Evolutionary conservation across 2,888 invertebrate genomes (phyloP).

Genomic region (Chrysodeixis includens): DNA sequence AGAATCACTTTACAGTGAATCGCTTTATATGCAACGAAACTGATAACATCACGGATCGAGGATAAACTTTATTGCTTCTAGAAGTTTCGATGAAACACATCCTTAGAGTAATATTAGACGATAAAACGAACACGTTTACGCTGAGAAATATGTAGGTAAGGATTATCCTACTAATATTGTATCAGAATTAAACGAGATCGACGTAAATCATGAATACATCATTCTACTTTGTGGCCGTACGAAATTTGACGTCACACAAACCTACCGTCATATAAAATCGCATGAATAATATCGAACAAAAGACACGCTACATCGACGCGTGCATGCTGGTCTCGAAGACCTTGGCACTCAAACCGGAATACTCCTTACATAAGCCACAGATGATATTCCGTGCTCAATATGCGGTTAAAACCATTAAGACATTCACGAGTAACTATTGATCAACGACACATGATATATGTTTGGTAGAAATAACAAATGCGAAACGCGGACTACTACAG

Average conservation of each 20-base stretch:
- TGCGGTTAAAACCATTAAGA: slow-evolving; percentile 32
- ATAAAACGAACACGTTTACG: no score
- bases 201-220: no score
- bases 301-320: neutral
- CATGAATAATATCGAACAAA: slow-evolving; percentile 6
- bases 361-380: slow-evolving; percentile 18
- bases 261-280: neutral
- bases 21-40: slow-evolving; percentile 51
- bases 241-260: neutral
- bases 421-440: neutral
- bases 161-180: neutral
- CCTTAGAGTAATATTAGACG: neutral
- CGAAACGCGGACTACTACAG: neutral
- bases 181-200: neutral
- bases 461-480: neutral
- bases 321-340: slow-evolving; percentile 29
- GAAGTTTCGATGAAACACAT: neutral
- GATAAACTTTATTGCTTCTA: slow-evolving; percentile 16
- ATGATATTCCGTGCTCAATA: slow-evolving; percentile 25
- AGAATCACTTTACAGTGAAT: slow-evolving; percentile 57
- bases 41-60: slow-evolving; percentile 33
- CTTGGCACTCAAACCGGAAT: slow-evolving; percentile 48
- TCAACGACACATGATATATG: neutral
- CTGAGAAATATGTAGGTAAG: neutral
- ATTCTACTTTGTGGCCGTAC: neutral